Conservation (phyloP, 2,888 invertebrate genomes). For the Drosophila paranaensis region DNA sequence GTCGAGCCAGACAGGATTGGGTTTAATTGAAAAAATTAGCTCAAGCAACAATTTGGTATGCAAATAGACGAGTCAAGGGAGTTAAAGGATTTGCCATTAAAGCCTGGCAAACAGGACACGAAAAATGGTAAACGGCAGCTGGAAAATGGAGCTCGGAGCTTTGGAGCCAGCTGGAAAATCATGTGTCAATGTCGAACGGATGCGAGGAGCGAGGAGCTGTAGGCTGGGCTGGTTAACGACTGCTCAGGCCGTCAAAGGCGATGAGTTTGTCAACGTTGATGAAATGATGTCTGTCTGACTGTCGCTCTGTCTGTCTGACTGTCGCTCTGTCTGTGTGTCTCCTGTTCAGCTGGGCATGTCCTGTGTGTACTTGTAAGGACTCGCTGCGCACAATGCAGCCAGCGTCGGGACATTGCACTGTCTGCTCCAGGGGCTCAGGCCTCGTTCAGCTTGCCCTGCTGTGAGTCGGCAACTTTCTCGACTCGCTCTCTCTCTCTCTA, state of each 20-base stretch:
- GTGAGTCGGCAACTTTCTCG: constrained; percentile 45
- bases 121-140: constrained; percentile 6
- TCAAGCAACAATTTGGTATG: constrained; percentile 36
- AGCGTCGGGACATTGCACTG: constrained; percentile 77
- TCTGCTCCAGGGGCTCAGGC: constrained; percentile 37
- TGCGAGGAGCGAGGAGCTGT: not conserved
- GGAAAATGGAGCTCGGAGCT: constrained; percentile 6
- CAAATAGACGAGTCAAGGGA: constrained; percentile 34
- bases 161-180: constrained; percentile 32
- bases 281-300: constrained; percentile 62
- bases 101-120: constrained; percentile 47
- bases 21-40: constrained; percentile 73
- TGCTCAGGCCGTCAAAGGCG: constrained; percentile 49
- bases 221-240: constrained; percentile 48
- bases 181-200: constrained; percentile 64
- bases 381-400: constrained; percentile 62
- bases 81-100: constrained; percentile 66
- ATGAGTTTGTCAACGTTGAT: constrained; percentile 79
- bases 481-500: not conserved
- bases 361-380: constrained; percentile 73
- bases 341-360: constrained; percentile 16
- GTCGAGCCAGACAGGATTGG: constrained; percentile 46
- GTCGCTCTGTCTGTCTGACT: not conserved
- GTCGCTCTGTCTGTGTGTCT: constrained; percentile 1
- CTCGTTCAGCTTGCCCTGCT: constrained; percentile 39